Conservation (phyloP, 1,140 invertebrate genomes). For the Leptopilina boulardi region DNA sequence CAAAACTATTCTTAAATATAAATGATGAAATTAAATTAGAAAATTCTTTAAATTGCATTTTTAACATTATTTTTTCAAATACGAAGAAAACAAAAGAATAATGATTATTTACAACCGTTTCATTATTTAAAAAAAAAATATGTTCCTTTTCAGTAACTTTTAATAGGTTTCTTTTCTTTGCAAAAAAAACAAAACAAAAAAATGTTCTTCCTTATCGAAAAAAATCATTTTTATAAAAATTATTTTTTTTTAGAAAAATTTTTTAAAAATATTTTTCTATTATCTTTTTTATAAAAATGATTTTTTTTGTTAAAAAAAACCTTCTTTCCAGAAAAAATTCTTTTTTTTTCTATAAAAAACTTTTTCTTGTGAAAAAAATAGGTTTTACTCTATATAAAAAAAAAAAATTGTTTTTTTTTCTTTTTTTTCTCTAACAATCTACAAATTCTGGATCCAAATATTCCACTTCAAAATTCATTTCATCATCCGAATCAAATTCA, state of each 20-base stretch:
- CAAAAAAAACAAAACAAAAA: slow-evolving; percentile 34
- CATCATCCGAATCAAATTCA: slow-evolving; percentile 36
- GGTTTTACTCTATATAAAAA: neutral
- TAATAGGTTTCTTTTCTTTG: too few species aligned
- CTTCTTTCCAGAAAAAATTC: slow-evolving; percentile 32
- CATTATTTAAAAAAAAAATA: too few species aligned
- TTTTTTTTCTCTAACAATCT: slow-evolving; percentile 5
- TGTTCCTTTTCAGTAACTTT: too few species aligned
- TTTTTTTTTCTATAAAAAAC: neutral
- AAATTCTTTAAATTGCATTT: neutral
- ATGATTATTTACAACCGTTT: too few species aligned
- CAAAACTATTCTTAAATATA: neutral
- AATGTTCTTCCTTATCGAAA: slow-evolving; percentile 8
- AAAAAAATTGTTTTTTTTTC: neutral
- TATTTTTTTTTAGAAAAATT: slow-evolving; percentile 37
- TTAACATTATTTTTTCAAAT: too few species aligned
- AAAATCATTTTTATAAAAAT: too few species aligned
- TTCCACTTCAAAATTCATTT: slow-evolving; percentile 40
- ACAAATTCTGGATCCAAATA: slow-evolving; percentile 48
- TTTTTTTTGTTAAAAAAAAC: slow-evolving; percentile 16
- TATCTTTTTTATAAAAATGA: slow-evolving; percentile 40
- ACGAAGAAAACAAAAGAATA: too few species aligned
- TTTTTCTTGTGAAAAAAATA: neutral
- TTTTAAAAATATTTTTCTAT: neutral
- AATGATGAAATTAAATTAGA: neutral